Evolutionary conservation across 30 jellyfish, hydroid and myxozoan genomes (phyloP).

Genomic region (Turritopsis dohrnii): DNA sequence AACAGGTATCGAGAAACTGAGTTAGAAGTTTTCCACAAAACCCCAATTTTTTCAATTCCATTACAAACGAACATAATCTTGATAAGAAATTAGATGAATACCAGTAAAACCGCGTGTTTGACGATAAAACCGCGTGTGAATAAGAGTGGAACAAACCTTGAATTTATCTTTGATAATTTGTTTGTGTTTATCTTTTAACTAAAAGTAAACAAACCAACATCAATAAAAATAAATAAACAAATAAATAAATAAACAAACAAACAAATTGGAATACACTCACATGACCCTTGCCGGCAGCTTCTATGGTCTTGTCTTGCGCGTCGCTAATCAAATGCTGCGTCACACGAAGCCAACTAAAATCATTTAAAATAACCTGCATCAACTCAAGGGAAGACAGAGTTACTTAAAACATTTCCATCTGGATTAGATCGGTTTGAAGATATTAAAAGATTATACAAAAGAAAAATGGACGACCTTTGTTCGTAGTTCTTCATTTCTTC

Average conservation of each 20-base stretch:
- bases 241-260: not conserved
- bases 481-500: slow-evolving; percentile 73
- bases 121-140: no score
- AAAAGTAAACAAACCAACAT: not conserved
- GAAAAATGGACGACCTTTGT: slow-evolving; percentile 37
- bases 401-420: no score
- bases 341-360: slow-evolving; percentile 55
- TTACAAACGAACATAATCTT: no score
- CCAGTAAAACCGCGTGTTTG: no score
- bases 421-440: no score
- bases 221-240: not conserved
- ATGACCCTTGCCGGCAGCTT: slow-evolving; percentile 79
- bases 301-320: slow-evolving; percentile 63
- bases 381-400: no score
- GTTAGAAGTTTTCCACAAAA: no score
- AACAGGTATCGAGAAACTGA: no score
- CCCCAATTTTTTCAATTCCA: no score
- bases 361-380: not conserved
- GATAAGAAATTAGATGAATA: no score
- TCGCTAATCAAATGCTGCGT: slow-evolving; percentile 67
- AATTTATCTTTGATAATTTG: slow-evolving; percentile 93
- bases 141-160: slow-evolving; percentile 35
- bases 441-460: not conserved
- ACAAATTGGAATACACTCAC: slow-evolving; percentile 16
- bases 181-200: slow-evolving; percentile 82